Conservation (phyloP, 2,888 invertebrate species). For the Zele albiditarsus region DNA sequence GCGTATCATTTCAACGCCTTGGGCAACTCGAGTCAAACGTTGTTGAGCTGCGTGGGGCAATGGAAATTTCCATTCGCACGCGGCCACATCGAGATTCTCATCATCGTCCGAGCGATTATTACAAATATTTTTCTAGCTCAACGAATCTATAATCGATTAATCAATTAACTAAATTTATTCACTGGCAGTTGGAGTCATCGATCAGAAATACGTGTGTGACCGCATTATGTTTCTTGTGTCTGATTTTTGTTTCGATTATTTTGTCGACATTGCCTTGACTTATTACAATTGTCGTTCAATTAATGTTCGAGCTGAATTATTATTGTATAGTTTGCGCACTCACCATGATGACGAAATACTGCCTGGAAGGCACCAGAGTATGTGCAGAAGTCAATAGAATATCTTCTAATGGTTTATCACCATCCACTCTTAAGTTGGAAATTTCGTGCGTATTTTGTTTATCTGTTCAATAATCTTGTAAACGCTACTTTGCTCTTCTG, state of each 20-base stretch:
- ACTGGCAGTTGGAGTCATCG: background rate
- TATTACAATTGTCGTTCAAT: background rate
- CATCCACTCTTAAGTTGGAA: conserved; percentile 37
- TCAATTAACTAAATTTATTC: background rate
- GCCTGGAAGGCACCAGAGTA: conserved; percentile 59
- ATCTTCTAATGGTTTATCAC: conserved; percentile 35
- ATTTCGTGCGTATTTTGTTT: conserved; percentile 26
- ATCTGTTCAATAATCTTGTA: conserved; percentile 23
- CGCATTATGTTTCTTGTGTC: background rate
- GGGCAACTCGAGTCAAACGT: background rate
- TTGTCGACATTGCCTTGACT: background rate
- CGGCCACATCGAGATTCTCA: conserved; percentile 47
- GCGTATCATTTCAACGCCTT: conserved; percentile 7
- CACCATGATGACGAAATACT: conserved; percentile 63
- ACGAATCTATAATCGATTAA: background rate
- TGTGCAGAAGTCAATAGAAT: conserved; percentile 39
- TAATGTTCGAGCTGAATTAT: background rate
- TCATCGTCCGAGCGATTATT: background rate
- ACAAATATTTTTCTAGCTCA: background rate
- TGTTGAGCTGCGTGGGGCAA: conserved; percentile 48
- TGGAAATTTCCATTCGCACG: conserved; percentile 57
- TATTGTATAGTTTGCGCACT: conserved; percentile 49
- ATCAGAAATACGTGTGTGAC: background rate
- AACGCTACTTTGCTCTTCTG: background rate
- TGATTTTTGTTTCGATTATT: background rate